phyloP scores from a whole-genome alignment of 2,113 vertebrate genomes.

The Ictalurus furcatus region DNA sequence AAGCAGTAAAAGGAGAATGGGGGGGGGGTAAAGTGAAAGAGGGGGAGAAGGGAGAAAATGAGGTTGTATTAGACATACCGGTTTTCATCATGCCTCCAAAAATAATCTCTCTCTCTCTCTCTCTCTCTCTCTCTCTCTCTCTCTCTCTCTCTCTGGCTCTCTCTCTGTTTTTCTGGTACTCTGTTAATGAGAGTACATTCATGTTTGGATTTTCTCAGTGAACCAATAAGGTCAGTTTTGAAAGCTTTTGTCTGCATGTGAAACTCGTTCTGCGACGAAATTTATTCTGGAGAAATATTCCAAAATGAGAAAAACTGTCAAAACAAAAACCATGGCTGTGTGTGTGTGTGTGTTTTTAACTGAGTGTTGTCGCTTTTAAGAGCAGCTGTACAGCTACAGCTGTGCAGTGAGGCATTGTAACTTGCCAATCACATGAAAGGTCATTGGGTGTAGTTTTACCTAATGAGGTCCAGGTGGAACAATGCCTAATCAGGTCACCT shows the following conservation, averaged over 20 bases:
- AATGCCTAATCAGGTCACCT: constrained; percentile 43
- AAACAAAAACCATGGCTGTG: neutral
- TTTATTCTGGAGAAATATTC: constrained; percentile 8
- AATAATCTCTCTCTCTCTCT: constrained; percentile 49
- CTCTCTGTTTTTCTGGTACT: constrained; percentile 23
- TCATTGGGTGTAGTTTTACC: constrained; percentile 39
- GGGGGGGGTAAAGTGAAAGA: constrained; percentile 27
- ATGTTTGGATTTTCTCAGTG: constrained; percentile 46
- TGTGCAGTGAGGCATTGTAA: constrained; percentile 31
- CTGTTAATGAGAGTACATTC: constrained; percentile 39
- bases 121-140: constrained; percentile 20
- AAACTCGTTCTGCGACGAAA: constrained; percentile 6
- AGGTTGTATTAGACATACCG: constrained; percentile 53
- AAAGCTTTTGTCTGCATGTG: constrained; percentile 33
- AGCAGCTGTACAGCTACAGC: constrained; percentile 30
- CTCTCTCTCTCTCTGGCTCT: neutral
- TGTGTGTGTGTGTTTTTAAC: neutral
- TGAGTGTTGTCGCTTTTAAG: constrained; percentile 20
- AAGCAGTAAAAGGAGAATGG: constrained; percentile 55
- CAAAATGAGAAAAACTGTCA: neutral
- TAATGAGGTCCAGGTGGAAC: constrained; percentile 43
- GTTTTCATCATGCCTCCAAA: constrained; percentile 55
- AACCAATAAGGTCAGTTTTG: constrained; percentile 32
- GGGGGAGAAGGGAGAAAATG: constrained; percentile 38
- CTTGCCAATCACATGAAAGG: constrained; percentile 32